Base-by-base conservation (phyloP, 2,888 invertebrate genomes). In the Sphaeridia pumilis region DNA sequence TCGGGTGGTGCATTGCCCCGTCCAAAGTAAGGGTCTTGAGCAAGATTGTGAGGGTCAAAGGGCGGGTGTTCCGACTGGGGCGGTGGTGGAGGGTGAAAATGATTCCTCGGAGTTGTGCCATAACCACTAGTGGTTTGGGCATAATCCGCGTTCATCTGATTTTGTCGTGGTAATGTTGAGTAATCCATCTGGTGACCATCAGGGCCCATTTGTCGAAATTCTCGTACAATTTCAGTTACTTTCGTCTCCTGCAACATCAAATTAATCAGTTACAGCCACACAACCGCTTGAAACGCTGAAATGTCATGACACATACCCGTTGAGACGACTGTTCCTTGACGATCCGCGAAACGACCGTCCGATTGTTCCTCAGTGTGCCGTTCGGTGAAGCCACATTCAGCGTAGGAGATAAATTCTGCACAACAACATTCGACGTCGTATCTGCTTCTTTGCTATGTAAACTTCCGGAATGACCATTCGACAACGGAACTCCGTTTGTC, bases 241-340 rank as follows among this genome's bases (percentile, higher is more conserved):
- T 81, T 81, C 54, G 81, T 81, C 67, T 82, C 80, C 77, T 82
- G n/a, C n/a, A n/a, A n/a, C n/a, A n/a, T n/a, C n/a, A n/a, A n/a
- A n/a, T n/a, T n/a, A n/a, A n/a, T n/a, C n/a, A n/a, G n/a, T n/a
- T n/a, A n/a, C n/a, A n/a, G n/a, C n/a, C n/a, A n/a, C n/a, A n/a
- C n/a, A n/a, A n/a, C n/a, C n/a, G n/a, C n/a, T n/a, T n/a, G n/a
- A n/a, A n/a, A n/a, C n/a, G n/a, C n/a, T n/a, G n/a, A n/a, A n/a
- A n/a, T n/a, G n/a, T n/a, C n/a, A n/a, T n/a, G n/a, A n/a, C n/a
- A n/a, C n/a, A n/a, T 14, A 49, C 17, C 26, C 38, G 27, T 14
- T 53, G 26, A 52, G 78, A 79, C 46, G 63, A 62, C 67, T 80
- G 80, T 68, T 81, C 79, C 67, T 80, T 80, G 67, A 79, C 79